These are phyloP conservation scores for Cebus imitator DNA, from an alignment of 2,113 vertebrate genomes.

Conservation along the genomic window DNA sequence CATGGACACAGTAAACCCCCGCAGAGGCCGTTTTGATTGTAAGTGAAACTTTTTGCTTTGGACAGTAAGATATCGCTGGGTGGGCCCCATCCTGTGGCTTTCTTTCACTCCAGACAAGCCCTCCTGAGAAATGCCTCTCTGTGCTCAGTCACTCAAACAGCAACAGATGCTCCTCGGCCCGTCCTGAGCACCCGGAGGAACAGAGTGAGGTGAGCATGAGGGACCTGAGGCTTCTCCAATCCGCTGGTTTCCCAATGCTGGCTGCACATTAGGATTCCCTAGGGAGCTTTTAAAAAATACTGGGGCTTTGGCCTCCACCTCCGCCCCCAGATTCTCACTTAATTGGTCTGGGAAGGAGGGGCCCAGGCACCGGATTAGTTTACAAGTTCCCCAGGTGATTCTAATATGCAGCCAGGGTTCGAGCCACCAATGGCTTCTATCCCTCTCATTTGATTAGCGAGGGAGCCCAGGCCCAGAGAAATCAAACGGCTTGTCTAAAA, in stretches of 20 bases:
- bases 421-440: background rate
- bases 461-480: conserved; percentile 7
- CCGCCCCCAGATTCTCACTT: conserved; percentile 13
- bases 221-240: background rate
- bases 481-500: background rate
- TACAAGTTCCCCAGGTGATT: conserved; percentile 56
- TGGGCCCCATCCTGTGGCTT: background rate
- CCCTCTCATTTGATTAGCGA: background rate
- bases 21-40: background rate
- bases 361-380: background rate
- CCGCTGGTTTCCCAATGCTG: background rate
- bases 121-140: background rate
- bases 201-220: background rate
- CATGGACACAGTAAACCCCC: accelerated
- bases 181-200: background rate
- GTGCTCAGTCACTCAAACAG: background rate
- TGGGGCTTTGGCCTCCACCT: background rate
- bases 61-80: background rate
- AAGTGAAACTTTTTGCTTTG: background rate
- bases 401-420: conserved; percentile 14
- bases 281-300: conserved; percentile 53
- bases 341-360: conserved; percentile 63
- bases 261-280: background rate
- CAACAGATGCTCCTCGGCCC: background rate
- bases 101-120: background rate